phyloP scores from a whole-genome alignment of 1,140 invertebrate species.

The Leucophenga varia region DNA sequence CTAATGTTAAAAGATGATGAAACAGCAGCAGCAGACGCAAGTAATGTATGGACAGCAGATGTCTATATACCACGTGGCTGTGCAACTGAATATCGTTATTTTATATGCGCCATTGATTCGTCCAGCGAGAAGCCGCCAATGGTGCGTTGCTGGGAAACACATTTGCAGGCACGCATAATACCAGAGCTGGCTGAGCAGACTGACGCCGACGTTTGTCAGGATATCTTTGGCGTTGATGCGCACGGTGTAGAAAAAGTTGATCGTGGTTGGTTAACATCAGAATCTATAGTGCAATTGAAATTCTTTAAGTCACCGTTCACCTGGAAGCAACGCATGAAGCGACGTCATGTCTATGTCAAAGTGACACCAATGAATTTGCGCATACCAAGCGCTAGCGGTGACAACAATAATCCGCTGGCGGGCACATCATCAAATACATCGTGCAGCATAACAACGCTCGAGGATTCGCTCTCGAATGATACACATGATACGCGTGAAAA shows the following conservation, averaged over 20 bases:
- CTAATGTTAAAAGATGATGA: conserved; percentile 53
- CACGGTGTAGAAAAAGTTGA: conserved; percentile 67
- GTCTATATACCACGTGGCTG: conserved; percentile 65
- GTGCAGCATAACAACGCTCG: conserved; percentile 51
- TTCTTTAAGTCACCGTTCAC: conserved; percentile 81
- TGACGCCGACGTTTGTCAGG: conserved; percentile 46
- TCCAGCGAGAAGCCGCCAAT: conserved; percentile 63
- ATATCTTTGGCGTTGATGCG: conserved; percentile 66
- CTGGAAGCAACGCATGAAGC: conserved; percentile 75
- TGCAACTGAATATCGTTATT: conserved; percentile 77
- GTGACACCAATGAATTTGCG: conserved; percentile 77
- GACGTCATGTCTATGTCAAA: conserved; percentile 70
- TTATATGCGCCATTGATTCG: conserved; percentile 66
- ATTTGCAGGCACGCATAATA: conserved; percentile 67
- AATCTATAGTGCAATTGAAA: conserved; percentile 85
- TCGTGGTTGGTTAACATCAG: conserved; percentile 84
- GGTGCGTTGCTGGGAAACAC: conserved; percentile 82
- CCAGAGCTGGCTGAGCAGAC: conserved; percentile 40
- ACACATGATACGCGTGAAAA: conserved; percentile 59
- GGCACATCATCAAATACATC: too few relatives aligned
- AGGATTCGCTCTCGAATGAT: conserved; percentile 63
- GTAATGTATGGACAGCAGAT: conserved; percentile 59
- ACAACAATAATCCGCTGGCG: conserved; percentile 8
- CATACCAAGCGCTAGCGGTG: conserved; percentile 54
- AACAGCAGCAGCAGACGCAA: conserved; percentile 19